phyloP scores from a whole-genome alignment of 2,888 invertebrate species.

The Herminia tarsipennalis region DNA sequence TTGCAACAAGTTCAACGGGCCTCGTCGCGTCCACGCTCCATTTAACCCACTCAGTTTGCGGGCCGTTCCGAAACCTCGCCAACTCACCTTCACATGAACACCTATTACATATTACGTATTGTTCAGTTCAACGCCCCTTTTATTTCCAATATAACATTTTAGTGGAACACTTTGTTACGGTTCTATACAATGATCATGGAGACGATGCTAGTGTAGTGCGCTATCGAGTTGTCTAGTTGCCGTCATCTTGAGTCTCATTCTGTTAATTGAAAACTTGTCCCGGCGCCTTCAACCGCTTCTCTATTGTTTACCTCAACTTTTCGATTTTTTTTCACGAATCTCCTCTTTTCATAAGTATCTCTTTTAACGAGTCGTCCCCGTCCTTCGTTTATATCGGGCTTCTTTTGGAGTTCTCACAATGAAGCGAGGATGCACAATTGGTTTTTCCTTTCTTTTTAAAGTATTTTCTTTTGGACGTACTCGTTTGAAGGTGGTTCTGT shows the following conservation, averaged over 20 bases:
- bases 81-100: slow-evolving; percentile 60
- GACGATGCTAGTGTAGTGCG: slow-evolving; percentile 30
- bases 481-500: slow-evolving; percentile 45
- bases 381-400: slow-evolving; percentile 59
- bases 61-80: slow-evolving; percentile 59
- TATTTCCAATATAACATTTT: slow-evolving; percentile 23
- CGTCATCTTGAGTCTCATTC: slow-evolving; percentile 50
- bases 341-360: slow-evolving; percentile 61
- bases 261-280: slow-evolving; percentile 65
- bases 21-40: slow-evolving; percentile 73
- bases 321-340: slow-evolving; percentile 57
- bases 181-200: slow-evolving; percentile 12
- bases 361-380: slow-evolving; percentile 60
- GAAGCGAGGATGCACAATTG: slow-evolving; percentile 61
- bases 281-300: slow-evolving; percentile 49
- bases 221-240: slow-evolving; percentile 41
- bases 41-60: slow-evolving; percentile 75
- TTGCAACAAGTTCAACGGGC: slow-evolving; percentile 81
- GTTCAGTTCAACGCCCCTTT: slow-evolving; percentile 35
- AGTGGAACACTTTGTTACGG: slow-evolving; percentile 11
- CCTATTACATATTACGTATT: slow-evolving; percentile 42
- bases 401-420: slow-evolving; percentile 59
- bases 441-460: slow-evolving; percentile 46
- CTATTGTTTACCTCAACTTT: slow-evolving; percentile 63
- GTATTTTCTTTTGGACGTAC: slow-evolving; percentile 46